Evolutionary conservation across 2,888 invertebrate species (phyloP), one percentile per base, ranked within the genome.

Genomic region (Pseudococcus longispinus): DNA sequence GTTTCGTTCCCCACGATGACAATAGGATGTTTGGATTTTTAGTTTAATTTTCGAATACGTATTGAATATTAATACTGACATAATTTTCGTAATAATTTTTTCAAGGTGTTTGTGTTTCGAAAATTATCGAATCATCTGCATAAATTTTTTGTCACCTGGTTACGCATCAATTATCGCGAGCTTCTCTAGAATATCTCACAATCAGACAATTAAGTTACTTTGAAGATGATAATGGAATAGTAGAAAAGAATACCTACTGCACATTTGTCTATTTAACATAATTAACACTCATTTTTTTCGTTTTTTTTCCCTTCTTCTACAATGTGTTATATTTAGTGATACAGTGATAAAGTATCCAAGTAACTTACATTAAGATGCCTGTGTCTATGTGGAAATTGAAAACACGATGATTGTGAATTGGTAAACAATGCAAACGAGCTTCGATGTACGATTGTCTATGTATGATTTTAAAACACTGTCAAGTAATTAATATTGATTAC

Each of bases 401-500:
- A 70, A 70, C 70, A 70, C 18, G 70, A 70, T 70, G 70, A 70
- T 70, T 70, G 29, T 70, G 70, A 70, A 70, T 70, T 70, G 11
- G 20, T 32, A 29, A 70, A 70, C 70, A 70, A 70, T 80, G 77
- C 77, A 23, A 80, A 42, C 77, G 77, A 80, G 32, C 42, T 42
- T 20, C 42, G 20, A 42, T 80, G 32, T n/a, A n/a, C n/a, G n/a
- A 9, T 32, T 74, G 20, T 80, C 42, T 42, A 2, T 80, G 2
- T 18, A 6, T 42, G 18, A n/a, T 9, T 29, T 32, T 11, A 77
- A 77, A 42, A 80, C 11, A 80, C 77, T 80, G 20, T 42, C 32
- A 18, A 42, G 42, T 80, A 42, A 80, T 80, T 80, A 80, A 80
- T 80, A 80, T 80, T 42, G 77, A 80, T 80, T 42, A 80, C 42